Evolutionary conservation across 2,797 vertebrate species (phyloP).

Genomic region (Cryptoprocta ferox): DNA sequence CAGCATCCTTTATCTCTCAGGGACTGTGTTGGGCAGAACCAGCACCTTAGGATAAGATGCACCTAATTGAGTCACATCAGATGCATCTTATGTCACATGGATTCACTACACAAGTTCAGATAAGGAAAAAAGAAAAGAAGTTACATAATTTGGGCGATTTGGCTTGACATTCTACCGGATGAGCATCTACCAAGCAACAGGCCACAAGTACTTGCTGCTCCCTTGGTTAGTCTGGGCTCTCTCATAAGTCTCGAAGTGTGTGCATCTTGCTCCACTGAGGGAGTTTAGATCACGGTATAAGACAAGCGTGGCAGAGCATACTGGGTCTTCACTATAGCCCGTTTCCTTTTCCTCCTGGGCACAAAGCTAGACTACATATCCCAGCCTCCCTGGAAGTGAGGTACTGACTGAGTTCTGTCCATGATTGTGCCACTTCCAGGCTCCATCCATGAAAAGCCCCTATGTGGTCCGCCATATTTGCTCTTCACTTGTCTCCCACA

Average conservation of each 20-base stretch:
- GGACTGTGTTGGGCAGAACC: not conserved
- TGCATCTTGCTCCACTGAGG: not conserved
- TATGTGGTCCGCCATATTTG: not conserved
- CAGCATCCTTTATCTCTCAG: not conserved
- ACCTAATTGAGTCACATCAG: not conserved
- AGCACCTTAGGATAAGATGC: not conserved
- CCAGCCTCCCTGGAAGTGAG: not conserved
- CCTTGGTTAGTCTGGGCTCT: rapidly evolving
- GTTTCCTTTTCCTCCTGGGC: not conserved
- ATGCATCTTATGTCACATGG: not conserved
- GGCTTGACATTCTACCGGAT: not conserved
- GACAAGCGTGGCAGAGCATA: not conserved
- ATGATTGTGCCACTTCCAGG: not conserved
- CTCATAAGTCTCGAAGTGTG: not conserved
- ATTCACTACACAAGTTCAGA: not conserved
- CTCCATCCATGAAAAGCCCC: not conserved
- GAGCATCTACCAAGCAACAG: not conserved
- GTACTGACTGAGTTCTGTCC: not conserved
- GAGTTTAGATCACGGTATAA: not conserved
- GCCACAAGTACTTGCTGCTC: rapidly evolving
- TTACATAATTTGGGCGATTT: not conserved
- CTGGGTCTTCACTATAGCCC: not conserved
- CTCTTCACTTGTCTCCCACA: not conserved
- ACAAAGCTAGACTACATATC: not conserved
- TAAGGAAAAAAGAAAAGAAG: not conserved